Percentiles rank a stretch among this genome's conserved stretches.
These are phyloP conservation scores for Agrotis exclamationis DNA, from an alignment of 2,888 invertebrate genomes.

Conservation along the genomic window DNA sequence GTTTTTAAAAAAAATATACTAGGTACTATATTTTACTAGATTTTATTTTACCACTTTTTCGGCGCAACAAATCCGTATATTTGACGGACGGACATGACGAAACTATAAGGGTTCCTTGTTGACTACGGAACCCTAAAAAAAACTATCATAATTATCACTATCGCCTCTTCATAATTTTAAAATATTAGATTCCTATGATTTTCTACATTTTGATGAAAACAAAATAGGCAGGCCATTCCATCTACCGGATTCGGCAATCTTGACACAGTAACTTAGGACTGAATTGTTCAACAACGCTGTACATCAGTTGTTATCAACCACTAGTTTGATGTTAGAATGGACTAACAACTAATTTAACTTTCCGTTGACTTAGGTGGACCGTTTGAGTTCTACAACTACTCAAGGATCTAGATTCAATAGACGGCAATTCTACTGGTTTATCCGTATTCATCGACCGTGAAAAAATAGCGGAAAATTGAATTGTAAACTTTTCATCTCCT, in stretches of 20 bases:
- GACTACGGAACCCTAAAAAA: too few species aligned
- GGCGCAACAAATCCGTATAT: too few species aligned
- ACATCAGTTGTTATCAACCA: conserved; percentile 2
- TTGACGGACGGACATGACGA: too few species aligned
- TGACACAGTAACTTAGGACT: not conserved
- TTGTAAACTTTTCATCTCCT: not conserved
- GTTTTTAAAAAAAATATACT: too few species aligned
- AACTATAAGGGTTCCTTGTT: too few species aligned
- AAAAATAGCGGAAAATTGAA: not conserved
- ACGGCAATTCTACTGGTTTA: not conserved
- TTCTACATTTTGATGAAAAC: not conserved
- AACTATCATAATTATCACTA: too few species aligned
- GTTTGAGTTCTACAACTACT: conserved; percentile 1
- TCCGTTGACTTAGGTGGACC: conserved; percentile 12
- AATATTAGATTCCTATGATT: not conserved
- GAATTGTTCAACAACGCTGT: not conserved
- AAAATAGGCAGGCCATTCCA: not conserved
- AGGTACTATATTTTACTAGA: too few species aligned
- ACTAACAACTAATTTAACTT: conserved; percentile 23
- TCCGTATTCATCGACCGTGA: not conserved
- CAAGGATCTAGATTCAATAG: not conserved
- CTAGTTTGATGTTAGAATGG: conserved; percentile 5
- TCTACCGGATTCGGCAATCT: not conserved
- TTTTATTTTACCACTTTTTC: too few species aligned
- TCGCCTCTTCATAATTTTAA: too few species aligned